Evolutionary conservation across 2,113 vertebrate genomes (phyloP), one percentile per base, ranked within the genome.

Genomic region (Syngnathoides biaculeatus): DNA sequence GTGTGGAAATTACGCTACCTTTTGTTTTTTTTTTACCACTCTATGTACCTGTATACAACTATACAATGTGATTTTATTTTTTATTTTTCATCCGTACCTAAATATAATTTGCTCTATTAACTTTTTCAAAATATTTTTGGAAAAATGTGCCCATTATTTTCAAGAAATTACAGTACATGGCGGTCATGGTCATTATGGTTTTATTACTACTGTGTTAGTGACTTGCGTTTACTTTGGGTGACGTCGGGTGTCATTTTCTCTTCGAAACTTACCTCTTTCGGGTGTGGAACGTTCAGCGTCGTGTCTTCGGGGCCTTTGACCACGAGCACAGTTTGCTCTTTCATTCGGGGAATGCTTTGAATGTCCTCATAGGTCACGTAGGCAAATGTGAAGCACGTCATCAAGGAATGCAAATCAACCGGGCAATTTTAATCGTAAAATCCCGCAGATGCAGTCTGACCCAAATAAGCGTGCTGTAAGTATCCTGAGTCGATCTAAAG

Each of bases 261-360:
- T 47, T 13, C 11, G 10, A 42, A 6, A 30, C 6, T 87, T 95
- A 99, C 97, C 94, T 99, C 94, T 66, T 92, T 73, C 56, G 95
- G 95, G 72, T 97, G 94, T 83, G 95, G 94, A 88, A 99, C 94
- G 89, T 97, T 93, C 83, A 99, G 93, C 87, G 92, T 94, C 55
- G 96, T 98, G 90, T 96, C 95, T 65, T 93, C 92, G 56, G 96
- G 96, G 53, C 95, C 97, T 94, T 95, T 98, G 85, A 99, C 93
- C 72, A 95, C 94, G 59, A 99, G 94, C 83, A 99, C 94, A 73
- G 96, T 96, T 93, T 98, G 95, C 77, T 96, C 95, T 90, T 91
- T 93, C 77, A 98, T 89, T 87, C 92, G 92, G 84, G 94, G 92
- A 79, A 97, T 94, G 87, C 87, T 92, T 81, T 91, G 64, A 82